These are phyloP conservation scores for Blastobasis adustella DNA, from an alignment of 2,888 invertebrate genomes.

Conservation along the genomic window DNA sequence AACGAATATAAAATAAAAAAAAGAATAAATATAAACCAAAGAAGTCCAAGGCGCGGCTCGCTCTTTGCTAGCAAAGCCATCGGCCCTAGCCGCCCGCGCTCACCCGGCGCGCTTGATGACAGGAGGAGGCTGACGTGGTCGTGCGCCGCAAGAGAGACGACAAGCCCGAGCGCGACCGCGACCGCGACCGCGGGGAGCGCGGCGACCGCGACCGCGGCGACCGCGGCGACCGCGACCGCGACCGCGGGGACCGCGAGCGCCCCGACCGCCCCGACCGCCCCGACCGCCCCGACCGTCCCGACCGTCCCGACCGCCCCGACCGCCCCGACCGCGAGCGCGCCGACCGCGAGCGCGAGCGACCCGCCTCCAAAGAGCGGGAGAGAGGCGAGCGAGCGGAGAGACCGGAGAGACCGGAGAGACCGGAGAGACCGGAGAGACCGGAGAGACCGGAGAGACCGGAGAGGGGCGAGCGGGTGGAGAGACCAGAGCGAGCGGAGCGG, in stretches of 20 bases:
- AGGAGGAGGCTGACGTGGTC: slow-evolving; percentile 81
- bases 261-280: slow-evolving; percentile 13
- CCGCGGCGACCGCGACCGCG: slow-evolving; percentile 39
- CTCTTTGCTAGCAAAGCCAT: neutral
- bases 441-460: too few species aligned
- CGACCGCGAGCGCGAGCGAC: slow-evolving; percentile 16
- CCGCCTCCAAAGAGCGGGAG: slow-evolving; percentile 13
- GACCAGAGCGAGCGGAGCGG: slow-evolving; percentile 21
- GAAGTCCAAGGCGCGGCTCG: too few species aligned
- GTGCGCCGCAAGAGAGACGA: slow-evolving; percentile 64
- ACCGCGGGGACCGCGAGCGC: slow-evolving; percentile 38
- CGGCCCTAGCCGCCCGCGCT: neutral
- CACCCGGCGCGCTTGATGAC: slow-evolving; percentile 33
- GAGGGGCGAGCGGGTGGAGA: too few species aligned
- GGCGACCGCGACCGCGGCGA: neutral
- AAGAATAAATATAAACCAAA: too few species aligned
- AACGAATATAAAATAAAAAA: too few species aligned
- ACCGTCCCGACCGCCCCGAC: slow-evolving; percentile 37
- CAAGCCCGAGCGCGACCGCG: slow-evolving; percentile 31
- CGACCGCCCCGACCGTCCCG: slow-evolving; percentile 24
- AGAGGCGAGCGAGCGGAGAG: neutral
- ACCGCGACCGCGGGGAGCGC: slow-evolving; percentile 28
- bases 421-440: too few species aligned
- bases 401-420: too few species aligned
- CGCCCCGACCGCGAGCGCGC: slow-evolving; percentile 34